Conservation (phyloP, 1,140 invertebrate genomes). For the Meloidogyne exigua region DNA sequence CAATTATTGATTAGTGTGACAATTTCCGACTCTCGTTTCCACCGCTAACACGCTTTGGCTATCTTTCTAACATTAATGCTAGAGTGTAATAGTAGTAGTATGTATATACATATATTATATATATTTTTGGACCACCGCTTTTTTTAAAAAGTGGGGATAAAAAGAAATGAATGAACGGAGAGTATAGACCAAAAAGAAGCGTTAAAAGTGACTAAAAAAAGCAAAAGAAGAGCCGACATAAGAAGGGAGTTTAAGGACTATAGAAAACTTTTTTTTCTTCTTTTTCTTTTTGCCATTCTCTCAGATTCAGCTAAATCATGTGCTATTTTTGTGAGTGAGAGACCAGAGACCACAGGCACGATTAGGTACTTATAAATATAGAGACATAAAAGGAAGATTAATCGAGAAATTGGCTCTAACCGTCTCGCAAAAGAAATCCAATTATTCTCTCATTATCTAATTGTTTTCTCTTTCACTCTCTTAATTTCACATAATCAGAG, state of each 20-base stretch:
- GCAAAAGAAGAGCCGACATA: background rate
- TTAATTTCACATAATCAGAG: too few relatives aligned
- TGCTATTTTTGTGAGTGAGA: background rate
- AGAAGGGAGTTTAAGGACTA: background rate
- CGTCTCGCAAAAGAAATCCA: too few relatives aligned
- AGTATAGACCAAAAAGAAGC: background rate
- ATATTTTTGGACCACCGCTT: background rate
- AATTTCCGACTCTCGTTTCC: conserved; percentile 2
- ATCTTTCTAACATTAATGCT: background rate
- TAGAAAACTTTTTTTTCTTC: too few relatives aligned
- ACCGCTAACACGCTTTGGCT: background rate
- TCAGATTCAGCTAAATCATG: background rate
- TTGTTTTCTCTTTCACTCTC: too few relatives aligned
- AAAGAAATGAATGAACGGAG: background rate
- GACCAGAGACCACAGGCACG: conserved; percentile 2
- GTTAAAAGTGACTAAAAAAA: background rate
- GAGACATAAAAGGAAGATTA: too few relatives aligned
- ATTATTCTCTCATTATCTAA: too few relatives aligned
- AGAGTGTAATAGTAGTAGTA: background rate
- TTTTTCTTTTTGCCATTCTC: background rate
- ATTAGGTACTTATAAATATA: background rate
- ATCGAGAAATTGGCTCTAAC: too few relatives aligned
- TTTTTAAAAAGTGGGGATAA: background rate
- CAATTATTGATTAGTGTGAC: conserved; percentile 4
- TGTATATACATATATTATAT: background rate